Evolutionary conservation across 2,113 vertebrate species (phyloP), one percentile per base, ranked within the genome.

Genomic region (Sturnira hondurensis): DNA sequence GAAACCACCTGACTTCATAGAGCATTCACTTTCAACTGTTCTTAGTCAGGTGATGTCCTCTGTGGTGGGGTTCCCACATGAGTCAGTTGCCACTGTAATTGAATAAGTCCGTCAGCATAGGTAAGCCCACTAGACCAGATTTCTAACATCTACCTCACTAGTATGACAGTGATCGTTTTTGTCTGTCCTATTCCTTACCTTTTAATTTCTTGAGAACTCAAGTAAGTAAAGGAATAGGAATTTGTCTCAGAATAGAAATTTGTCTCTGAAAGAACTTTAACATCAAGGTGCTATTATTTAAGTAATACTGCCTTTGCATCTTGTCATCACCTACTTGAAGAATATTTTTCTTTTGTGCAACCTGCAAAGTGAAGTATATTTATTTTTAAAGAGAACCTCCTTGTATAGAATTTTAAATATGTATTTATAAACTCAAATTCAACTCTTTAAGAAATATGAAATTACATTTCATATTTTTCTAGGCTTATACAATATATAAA

Each of bases 341-440:
- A 95, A 73, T 67, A 8, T 36, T 71, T 81, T 85, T 36, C 9
- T 86, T 3, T 50, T 97, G 82, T 70, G 22, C 10, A 61, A 71
- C 95, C 15, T 38, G 88, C 28, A 76, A 92, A 93, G n/a, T 78
- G 87, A 88, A 96, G 5, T 31, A 2, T 36, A 4, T 89, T 96
- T 94, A 74, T 31, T 93, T 96, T 24, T 71, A 33, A 41, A 77
- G 8, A 92, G 52, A 83, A 45, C 8, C 31, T 41, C 7, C 50
- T 82, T 74, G 36, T 8, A 4, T 28, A 71, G 43, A 89, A 28
- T 47, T 91, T 85, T 90, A 93, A 97, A 86, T 86, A 86, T 87
- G 92, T 95, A 82, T 83, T 93, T 85, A 38, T 58, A 36, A 94
- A 82, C 2, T 95, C 17, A 54, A 16, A 85, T 92, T 80, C 22